Conservation (phyloP, 2,797 vertebrate genomes). For the Knipowitschia caucasica region DNA sequence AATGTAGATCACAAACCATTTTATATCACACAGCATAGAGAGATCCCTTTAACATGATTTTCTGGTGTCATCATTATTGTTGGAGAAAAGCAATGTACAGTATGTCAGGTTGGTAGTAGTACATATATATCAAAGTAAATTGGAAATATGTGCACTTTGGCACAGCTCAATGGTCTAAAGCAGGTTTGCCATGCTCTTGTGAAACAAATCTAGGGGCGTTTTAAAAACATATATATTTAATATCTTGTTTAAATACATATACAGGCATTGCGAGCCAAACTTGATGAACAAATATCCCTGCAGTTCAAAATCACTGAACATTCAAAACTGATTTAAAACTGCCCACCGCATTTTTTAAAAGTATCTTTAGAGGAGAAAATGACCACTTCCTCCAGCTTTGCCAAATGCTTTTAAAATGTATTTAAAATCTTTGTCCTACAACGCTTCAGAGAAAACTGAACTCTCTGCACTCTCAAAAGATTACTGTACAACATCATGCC, state of each 20-base stretch:
- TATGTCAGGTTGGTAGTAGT: slow-evolving; percentile 12
- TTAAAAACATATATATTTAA: no score
- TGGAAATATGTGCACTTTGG: background rate
- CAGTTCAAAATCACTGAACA: slow-evolving; percentile 31
- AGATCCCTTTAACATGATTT: slow-evolving; percentile 32
- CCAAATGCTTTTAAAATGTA: slow-evolving; percentile 47
- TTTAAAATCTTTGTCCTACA: slow-evolving; percentile 41
- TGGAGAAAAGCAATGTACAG: slow-evolving; percentile 3
- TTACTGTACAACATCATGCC: slow-evolving; percentile 53
- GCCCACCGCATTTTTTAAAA: slow-evolving; percentile 27
- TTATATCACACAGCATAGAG: slow-evolving; percentile 27
- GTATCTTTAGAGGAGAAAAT: slow-evolving; percentile 36
- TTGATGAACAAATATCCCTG: slow-evolving; percentile 36
- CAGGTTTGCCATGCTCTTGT: slow-evolving; percentile 37
- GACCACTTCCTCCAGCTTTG: slow-evolving; percentile 49
- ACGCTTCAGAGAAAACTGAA: slow-evolving; percentile 49
- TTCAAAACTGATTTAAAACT: slow-evolving; percentile 37
- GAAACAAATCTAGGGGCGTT: slow-evolving; percentile 54
- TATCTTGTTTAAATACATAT: slow-evolving; percentile 39
- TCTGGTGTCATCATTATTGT: slow-evolving; percentile 11
- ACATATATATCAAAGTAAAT: slow-evolving; percentile 11
- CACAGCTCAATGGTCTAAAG: slow-evolving; percentile 9
- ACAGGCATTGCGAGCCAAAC: slow-evolving; percentile 25
- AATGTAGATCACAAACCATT: slow-evolving; percentile 29
- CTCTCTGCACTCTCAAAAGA: slow-evolving; percentile 52